phyloP scores from a whole-genome alignment of 2,888 invertebrate species.

The Galerucella calmariensis region DNA sequence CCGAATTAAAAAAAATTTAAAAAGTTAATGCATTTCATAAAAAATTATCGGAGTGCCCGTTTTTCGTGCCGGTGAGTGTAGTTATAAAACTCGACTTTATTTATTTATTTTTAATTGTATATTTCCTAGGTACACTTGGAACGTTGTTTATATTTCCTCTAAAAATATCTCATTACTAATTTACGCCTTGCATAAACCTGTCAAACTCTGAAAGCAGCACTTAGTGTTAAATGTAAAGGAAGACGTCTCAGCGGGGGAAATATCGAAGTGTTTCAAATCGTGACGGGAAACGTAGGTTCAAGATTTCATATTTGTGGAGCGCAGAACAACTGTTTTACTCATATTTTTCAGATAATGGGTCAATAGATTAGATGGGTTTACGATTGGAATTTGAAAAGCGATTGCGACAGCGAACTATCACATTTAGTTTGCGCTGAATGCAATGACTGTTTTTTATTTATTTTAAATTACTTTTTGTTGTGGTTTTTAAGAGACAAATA shows the following conservation, averaged over 20 bases:
- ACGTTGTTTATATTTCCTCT: neutral
- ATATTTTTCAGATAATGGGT: conserved; percentile 2
- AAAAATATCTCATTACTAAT: conserved; percentile 5
- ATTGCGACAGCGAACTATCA: neutral
- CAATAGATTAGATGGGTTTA: neutral
- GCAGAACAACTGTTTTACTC: conserved; percentile 3
- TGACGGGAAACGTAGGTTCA: neutral
- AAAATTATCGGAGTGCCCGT: too few relatives aligned
- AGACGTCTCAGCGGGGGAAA: neutral
- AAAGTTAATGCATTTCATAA: too few relatives aligned
- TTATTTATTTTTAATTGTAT: neutral
- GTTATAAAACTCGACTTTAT: neutral
- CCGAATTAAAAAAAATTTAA: too few relatives aligned
- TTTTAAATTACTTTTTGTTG: too few relatives aligned
- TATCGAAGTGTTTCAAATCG: neutral
- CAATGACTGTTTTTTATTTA: too few relatives aligned
- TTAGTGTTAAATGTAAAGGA: conserved; percentile 8
- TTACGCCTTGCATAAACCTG: conserved; percentile 3
- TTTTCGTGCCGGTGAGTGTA: too few relatives aligned
- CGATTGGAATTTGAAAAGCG: conserved; percentile 2
- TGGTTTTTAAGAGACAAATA: too few relatives aligned
- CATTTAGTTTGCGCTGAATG: neutral
- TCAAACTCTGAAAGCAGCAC: conserved; percentile 3
- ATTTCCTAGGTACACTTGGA: neutral
- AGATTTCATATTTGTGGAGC: conserved; percentile 2